Evolutionary conservation across 2,113 vertebrate genomes (phyloP), one percentile per base, ranked within the genome.

Genomic region (Ochotona princeps): DNA sequence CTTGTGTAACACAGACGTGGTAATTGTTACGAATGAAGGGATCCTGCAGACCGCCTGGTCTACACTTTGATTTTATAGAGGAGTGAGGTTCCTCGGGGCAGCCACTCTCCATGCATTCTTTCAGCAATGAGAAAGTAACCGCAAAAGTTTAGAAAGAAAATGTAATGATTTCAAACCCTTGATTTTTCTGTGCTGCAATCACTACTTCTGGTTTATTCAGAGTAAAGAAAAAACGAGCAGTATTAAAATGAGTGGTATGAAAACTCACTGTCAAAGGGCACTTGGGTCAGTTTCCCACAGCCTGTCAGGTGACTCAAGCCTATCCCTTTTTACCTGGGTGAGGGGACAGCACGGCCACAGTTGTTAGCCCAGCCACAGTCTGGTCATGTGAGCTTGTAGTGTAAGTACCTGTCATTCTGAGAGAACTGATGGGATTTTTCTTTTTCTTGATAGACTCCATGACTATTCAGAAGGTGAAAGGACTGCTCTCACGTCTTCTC

Each of bases 391-490:
- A 87, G 74, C 92, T 8, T 7, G n/a, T 21, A 69, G 8, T 18
- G 47, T 25, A 82, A 11, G 30, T 8, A 65, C 44, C 28, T 35
- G 63, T 81, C 47, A 25, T 32, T 38, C 2, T 54, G 69, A 61
- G 47, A 79, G 72, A 91, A 80, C 15, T 35, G 47, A 72, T 15
- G 78, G 78, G 28, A 72, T 69, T 76, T 95, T 65, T 82, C 83
- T 92, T 81, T 70, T 72, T 69, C 79, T 95, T 51, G 21, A 25
- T 90, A 99, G 99, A 98, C 15, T 98, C 99, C 78, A 99, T 99
- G 99, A 98, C 98, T 7, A 78, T 99, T 81, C 99, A 99, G 95
- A 99, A 99, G 96, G 98, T 99, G 95, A 99, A 99, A 96, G 99
- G 99, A 1, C 92, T 99, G 74, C 98, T 99, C 8, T 98, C 98